Evolutionary conservation across 2,888 invertebrate genomes (phyloP).

Genomic region (Trachelus iudaicus): DNA sequence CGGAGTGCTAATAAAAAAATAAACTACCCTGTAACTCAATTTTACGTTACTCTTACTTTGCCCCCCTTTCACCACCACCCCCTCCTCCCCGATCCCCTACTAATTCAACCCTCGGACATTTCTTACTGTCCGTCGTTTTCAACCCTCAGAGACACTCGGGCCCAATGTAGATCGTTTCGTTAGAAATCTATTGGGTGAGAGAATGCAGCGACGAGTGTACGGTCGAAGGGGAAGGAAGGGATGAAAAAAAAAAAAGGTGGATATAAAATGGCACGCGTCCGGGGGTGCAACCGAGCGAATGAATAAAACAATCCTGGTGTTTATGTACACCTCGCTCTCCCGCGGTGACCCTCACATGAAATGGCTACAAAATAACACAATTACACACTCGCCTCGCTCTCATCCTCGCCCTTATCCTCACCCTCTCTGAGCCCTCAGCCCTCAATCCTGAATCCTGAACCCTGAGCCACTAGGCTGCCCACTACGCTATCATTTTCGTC

Average conservation of each 20-base stretch:
- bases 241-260: constrained; percentile 5
- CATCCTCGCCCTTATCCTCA: constrained; percentile 46
- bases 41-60: constrained; percentile 48
- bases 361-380: constrained; percentile 65
- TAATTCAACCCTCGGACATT: not conserved
- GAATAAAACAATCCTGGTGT: constrained; percentile 63
- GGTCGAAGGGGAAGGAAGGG: not conserved
- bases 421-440: constrained; percentile 31
- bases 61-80: not conserved
- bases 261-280: constrained; percentile 42
- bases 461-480: constrained; percentile 1
- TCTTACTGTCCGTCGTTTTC: not conserved
- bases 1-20: constrained; percentile 54
- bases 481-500: constrained; percentile 10
- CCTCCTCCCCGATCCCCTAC: too few species aligned
- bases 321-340: constrained; percentile 57
- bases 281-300: constrained; percentile 46
- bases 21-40: constrained; percentile 61
- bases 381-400: constrained; percentile 57
- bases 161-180: not conserved
- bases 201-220: not conserved
- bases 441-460: not conserved
- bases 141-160: not conserved
- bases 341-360: constrained; percentile 59
- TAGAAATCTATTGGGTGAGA: not conserved